A percentile compares a stretch with the other conserved stretches of the same genome.
phyloP scores from a whole-genome alignment of 2,797 vertebrate species.

The Emydoidea blandingii region DNA sequence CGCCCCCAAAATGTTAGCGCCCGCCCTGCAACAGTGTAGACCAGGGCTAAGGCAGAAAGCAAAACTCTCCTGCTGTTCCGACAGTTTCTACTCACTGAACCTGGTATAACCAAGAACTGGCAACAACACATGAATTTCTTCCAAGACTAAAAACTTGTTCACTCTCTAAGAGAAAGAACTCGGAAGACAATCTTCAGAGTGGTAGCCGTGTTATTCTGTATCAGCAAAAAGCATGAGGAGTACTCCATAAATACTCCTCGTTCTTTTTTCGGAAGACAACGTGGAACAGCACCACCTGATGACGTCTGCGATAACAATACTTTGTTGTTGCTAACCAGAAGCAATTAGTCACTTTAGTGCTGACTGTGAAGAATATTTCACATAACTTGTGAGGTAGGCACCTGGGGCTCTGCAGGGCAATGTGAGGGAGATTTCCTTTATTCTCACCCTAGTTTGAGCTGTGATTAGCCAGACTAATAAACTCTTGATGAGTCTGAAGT shows the following conservation, averaged over 20 bases:
- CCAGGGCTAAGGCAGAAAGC: background rate
- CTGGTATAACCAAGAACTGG: background rate
- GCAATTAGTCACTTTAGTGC: background rate
- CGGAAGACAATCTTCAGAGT: background rate
- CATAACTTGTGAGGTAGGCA: too few relatives aligned
- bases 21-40: too few relatives aligned
- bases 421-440: too few relatives aligned
- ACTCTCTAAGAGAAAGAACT: background rate
- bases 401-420: too few relatives aligned
- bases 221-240: too few relatives aligned
- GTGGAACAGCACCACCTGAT: fast-evolving
- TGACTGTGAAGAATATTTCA: background rate
- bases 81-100: background rate
- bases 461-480: too few relatives aligned
- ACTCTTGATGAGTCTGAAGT: too few relatives aligned
- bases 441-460: too few relatives aligned
- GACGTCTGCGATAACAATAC: background rate
- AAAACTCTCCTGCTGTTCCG: background rate
- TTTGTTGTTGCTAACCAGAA: background rate
- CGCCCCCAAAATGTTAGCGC: too few relatives aligned
- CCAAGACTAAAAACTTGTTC: background rate
- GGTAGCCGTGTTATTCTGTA: too few relatives aligned
- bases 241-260: too few relatives aligned
- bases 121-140: background rate
- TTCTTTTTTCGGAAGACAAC: background rate